phyloP scores from a whole-genome alignment of 2,113 vertebrate species.

The Syngnathus floridae region DNA sequence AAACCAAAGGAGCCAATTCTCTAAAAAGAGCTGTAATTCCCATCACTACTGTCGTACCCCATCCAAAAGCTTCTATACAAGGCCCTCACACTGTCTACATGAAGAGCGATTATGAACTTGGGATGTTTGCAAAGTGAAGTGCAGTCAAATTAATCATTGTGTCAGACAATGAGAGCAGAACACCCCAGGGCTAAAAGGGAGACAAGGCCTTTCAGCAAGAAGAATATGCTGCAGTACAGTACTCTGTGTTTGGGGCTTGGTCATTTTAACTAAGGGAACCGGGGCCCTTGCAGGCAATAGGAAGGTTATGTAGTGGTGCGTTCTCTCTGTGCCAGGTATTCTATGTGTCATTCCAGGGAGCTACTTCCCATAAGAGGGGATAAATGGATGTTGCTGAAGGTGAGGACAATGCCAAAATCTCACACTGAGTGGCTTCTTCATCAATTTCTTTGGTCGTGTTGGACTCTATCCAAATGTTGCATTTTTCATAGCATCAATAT shows the following conservation, averaged over 20 bases:
- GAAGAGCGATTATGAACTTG: constrained; percentile 56
- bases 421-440: constrained; percentile 66
- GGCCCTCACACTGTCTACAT: constrained; percentile 15
- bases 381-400: constrained; percentile 68
- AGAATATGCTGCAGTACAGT: constrained; percentile 55
- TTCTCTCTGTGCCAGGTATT: constrained; percentile 35
- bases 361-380: constrained; percentile 67
- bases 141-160: constrained; percentile 75
- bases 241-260: constrained; percentile 57
- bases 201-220: constrained; percentile 66
- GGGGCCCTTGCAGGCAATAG: constrained; percentile 10
- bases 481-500: neutral
- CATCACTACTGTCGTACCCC: neutral
- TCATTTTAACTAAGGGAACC: constrained; percentile 55
- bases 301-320: constrained; percentile 29
- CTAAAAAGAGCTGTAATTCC: too few species aligned
- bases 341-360: constrained; percentile 46
- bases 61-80: constrained; percentile 24
- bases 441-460: constrained; percentile 63
- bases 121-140: constrained; percentile 73
- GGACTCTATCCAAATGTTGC: constrained; percentile 50
- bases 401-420: constrained; percentile 65
- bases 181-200: constrained; percentile 67
- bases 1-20: too few species aligned
- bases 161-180: constrained; percentile 72